These are phyloP conservation scores for Gnatocerus cornutus DNA, from an alignment of 2,888 invertebrate genomes.

Conservation along the genomic window DNA sequence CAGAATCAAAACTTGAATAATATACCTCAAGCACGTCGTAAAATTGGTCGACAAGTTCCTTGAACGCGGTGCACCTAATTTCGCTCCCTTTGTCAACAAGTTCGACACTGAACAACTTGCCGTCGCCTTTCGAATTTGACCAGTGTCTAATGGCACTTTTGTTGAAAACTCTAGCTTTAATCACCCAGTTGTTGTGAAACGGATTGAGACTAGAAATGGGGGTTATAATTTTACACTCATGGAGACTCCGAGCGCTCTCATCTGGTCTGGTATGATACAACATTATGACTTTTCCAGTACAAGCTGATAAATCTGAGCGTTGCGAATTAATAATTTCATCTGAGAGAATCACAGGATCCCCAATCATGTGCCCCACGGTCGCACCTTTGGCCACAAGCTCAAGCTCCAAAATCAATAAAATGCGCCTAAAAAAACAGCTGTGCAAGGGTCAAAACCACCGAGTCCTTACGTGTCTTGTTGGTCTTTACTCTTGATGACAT, in stretches of 20 bases:
- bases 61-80: constrained; percentile 93
- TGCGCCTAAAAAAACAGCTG: constrained; percentile 75
- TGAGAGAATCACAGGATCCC: constrained; percentile 77
- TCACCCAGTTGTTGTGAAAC: constrained; percentile 97
- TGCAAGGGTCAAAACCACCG: background rate
- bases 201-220: constrained; percentile 92
- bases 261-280: background rate
- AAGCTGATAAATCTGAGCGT: background rate
- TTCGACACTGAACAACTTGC: constrained; percentile 94
- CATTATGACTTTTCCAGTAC: background rate
- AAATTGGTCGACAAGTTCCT: constrained; percentile 89
- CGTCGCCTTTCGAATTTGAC: constrained; percentile 94
- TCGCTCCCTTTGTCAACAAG: constrained; percentile 95
- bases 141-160: constrained; percentile 89
- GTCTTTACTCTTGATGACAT: constrained; percentile 83
- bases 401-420: constrained; percentile 88
- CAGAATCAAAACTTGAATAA: background rate
- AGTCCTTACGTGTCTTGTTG: constrained; percentile 72
- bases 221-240: constrained; percentile 44
- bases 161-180: constrained; percentile 89
- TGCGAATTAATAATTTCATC: background rate
- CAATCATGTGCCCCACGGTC: constrained; percentile 83
- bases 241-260: background rate
- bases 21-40: constrained; percentile 89
- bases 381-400: constrained; percentile 82